Evolutionary conservation across 2,113 vertebrate species (phyloP), one percentile per base, ranked within the genome.

Genomic region (Hyla sarda): DNA sequence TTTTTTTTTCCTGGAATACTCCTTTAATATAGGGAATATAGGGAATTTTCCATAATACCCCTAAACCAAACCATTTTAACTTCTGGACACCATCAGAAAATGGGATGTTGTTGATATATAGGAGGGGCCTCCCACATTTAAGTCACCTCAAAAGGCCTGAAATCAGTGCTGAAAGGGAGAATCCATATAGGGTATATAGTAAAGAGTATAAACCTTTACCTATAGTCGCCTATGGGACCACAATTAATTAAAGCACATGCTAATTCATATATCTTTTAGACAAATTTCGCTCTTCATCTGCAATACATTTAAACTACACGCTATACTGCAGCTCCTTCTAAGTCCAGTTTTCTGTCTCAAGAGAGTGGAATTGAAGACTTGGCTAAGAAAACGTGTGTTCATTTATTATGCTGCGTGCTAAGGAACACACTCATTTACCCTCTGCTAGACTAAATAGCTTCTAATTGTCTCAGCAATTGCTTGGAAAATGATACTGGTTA

Each of bases 401-500:
- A 69, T 88, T 86, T 45, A 74, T 86, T 73, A 83, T 52, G 72
- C 72, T 62, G 67, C n/a, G 84, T 82, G 58, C 78, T 86, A 83
- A 30, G 83, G 79, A 74, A 82, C 19, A 14, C 23, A 13, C 62
- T 81, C 87, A 83, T 88, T 86, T 82, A 84, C 72, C 86, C 75
- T 11, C 47, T 72, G 87, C 84, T 30, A 4, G 83, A 78, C 52
- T 85, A 87, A 78, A 45, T 71, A 82, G 87, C 84, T 78, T 82
- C 74, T 84, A 76, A 89, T 82, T 74, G 69, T 16, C 65, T 14
- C 50, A 62, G 13, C 50, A 78, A 56, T 86, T 86, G 84, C 45
- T 84, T 80, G 77, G 87, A 83, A 85, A 87, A 87, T 86, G 87
- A 30, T 6, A 12, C 30, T 87, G 75, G 84, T 85, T 86, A 60